Evolutionary conservation across 1,140 invertebrate species (phyloP).

Genomic region (Drosophila cardini): DNA sequence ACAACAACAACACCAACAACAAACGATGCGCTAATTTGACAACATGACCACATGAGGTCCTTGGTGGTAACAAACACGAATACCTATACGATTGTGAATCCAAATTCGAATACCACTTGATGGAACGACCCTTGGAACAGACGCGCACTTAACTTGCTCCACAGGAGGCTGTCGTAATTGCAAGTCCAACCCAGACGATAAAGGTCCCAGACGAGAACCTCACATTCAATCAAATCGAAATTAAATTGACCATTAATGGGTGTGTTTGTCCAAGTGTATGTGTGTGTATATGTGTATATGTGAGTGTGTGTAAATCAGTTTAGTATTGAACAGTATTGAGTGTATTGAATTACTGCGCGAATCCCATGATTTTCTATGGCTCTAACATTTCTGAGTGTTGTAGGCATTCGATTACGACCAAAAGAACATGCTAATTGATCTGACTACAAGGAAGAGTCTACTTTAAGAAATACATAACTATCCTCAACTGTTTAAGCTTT

Average conservation of each 20-base stretch:
- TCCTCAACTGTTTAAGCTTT: too few species aligned
- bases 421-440: background rate
- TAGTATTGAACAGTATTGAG: constrained; percentile 4
- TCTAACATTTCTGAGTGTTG: constrained; percentile 50
- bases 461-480: too few species aligned
- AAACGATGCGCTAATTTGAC: constrained; percentile 81
- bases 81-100: constrained; percentile 12
- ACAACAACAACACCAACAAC: constrained; percentile 49
- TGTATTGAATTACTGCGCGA: constrained; percentile 53
- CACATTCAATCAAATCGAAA: constrained; percentile 75
- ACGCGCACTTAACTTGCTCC: constrained; percentile 64
- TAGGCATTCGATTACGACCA: constrained; percentile 53
- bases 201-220: constrained; percentile 22
- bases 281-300: constrained; percentile 34
- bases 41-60: constrained; percentile 80
- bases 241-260: constrained; percentile 83
- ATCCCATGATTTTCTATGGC: constrained; percentile 26
- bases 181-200: constrained; percentile 48
- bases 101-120: constrained; percentile 14
- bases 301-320: constrained; percentile 25
- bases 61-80: constrained; percentile 27
- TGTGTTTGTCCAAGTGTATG: constrained; percentile 30
- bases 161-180: constrained; percentile 75
- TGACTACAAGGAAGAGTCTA: background rate
- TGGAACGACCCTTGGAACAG: constrained; percentile 25